Evolutionary conservation across 2,797 vertebrate species (phyloP).

Genomic region (Rousettus madagascariensis): DNA sequence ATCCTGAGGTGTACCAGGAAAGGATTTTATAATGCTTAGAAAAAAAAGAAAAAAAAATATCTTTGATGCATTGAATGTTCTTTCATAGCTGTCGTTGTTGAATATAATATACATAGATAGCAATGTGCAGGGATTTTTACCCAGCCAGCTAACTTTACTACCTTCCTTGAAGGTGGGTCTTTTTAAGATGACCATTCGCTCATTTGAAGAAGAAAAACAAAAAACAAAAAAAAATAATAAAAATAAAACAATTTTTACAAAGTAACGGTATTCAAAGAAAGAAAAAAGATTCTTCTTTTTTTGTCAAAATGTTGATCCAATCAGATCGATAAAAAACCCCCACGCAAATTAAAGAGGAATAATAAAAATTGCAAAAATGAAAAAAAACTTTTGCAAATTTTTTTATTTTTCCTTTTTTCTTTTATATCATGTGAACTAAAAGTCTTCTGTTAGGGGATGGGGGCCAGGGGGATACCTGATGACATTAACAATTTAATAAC

Average conservation of each 20-base stretch:
- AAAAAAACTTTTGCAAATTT: slow-evolving; percentile 88
- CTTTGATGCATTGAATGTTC: slow-evolving; percentile 99
- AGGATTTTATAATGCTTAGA: slow-evolving; percentile 93
- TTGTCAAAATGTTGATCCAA: slow-evolving; percentile 90
- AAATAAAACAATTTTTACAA: slow-evolving; percentile 89
- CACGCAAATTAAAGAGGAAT: slow-evolving; percentile 91
- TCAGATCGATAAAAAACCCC: slow-evolving; percentile 88
- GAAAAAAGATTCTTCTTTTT: slow-evolving; percentile 89
- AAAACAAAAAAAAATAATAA: slow-evolving; percentile 78
- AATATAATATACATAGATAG: slow-evolving; percentile 96
- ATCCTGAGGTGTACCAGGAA: slow-evolving; percentile 97
- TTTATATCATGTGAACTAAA: slow-evolving; percentile 99
- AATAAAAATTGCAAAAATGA: slow-evolving; percentile 93
- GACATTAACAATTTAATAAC: slow-evolving; percentile 97
- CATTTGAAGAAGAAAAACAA: slow-evolving; percentile 90
- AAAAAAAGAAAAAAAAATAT: slow-evolving; percentile 89
- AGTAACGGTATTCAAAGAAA: slow-evolving; percentile 88
- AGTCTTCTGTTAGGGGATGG: slow-evolving; percentile 97
- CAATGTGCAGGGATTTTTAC: slow-evolving; percentile 98
- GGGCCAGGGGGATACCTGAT: slow-evolving; percentile 97
- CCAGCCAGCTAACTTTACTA: slow-evolving; percentile 99
- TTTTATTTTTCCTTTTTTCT: slow-evolving; percentile 97
- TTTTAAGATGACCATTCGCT: slow-evolving; percentile 99
- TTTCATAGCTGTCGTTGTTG: slow-evolving; percentile 99
- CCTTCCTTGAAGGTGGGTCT: slow-evolving; percentile 98